phyloP scores from a whole-genome alignment of 1,140 invertebrate genomes.

The Chionoecetes opilio region DNA sequence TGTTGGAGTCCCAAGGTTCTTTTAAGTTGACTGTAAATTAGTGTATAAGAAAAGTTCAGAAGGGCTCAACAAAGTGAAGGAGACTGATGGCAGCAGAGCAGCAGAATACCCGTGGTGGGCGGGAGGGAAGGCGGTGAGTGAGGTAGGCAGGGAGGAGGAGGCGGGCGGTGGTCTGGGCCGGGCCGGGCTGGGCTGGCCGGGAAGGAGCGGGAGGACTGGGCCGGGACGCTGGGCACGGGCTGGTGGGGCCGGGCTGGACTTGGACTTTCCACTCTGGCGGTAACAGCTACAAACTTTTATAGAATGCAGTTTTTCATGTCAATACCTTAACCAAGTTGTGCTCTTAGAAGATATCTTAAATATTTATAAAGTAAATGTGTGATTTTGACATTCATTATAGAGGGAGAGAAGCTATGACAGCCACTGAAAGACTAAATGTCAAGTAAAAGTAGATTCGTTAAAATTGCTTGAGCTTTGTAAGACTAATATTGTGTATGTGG shows the following conservation, averaged over 20 bases:
- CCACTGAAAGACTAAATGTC: not conserved
- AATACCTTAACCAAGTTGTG: slow-evolving; percentile 2
- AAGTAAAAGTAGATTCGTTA: not conserved
- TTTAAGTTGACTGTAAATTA: slow-evolving; percentile 73
- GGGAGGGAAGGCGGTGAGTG: slow-evolving; percentile 75
- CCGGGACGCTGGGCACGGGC: slow-evolving; percentile 54
- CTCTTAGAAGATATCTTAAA: not conserved
- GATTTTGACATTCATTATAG: not conserved
- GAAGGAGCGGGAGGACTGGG: slow-evolving; percentile 75
- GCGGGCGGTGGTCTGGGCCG: slow-evolving; percentile 45
- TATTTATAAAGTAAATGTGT: not conserved
- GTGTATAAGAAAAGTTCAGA: slow-evolving; percentile 72
- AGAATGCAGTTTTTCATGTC: slow-evolving; percentile 33
- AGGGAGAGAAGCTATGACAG: not conserved
- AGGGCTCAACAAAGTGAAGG: slow-evolving; percentile 64
- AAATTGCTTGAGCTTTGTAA: not conserved
- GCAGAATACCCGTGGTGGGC: slow-evolving; percentile 74
- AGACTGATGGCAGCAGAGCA: slow-evolving; percentile 67
- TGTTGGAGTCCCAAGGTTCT: slow-evolving; percentile 67
- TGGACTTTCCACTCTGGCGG: slow-evolving; percentile 68
- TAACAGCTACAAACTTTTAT: slow-evolving; percentile 72
- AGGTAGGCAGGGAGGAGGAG: slow-evolving; percentile 74
- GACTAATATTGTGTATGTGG: not conserved
- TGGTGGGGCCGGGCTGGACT: slow-evolving; percentile 72
- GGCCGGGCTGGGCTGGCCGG: slow-evolving; percentile 78